Base-by-base conservation (phyloP, 1,140 invertebrate species). In the Aradophagus sp. region DNA sequence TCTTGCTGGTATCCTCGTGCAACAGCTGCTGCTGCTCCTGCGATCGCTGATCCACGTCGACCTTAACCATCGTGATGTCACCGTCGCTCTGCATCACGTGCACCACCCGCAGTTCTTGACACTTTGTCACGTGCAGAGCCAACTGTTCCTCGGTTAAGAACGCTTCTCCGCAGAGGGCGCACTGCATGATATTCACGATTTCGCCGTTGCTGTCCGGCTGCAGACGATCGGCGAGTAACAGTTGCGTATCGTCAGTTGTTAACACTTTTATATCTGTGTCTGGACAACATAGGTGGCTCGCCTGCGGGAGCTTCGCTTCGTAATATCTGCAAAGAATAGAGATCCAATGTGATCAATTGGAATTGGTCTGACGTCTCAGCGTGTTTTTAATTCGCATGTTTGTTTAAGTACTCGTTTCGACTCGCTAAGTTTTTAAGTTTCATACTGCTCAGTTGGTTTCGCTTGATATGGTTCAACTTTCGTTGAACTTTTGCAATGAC, bases 301-400 rank as follows among this genome's bases (percentile, higher is more conserved):
- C 50, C 36, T 67, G 19, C 50, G 58, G 61, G 61, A 77, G 73
- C 74, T 82, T 82, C 72, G 81, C 58, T 52, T 81, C 80, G 80
- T 75, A 82, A 78, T 80, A 85, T 85, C 84, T 85, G 84, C 39
- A 84, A 85, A 84, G 68, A 84, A 83, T 76, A 81, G 78, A 80
- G 75, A 83, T 73, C 81, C 73, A 77, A 74, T 69, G 70, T 48
- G 65, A 75, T 84, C 72, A 83, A 75, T 79, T 56, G 59, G 44
- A 59, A 19, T 32, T 36, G 23, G 36, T 16, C 38, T 72, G 20
- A 34, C 44, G 8, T 34, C 44, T 47, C 31, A 13, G 20, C 39
- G 14, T 23, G 15, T 17, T 31, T 17, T 19, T 32, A 10, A 32
- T 6, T 47, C 19, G 42, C 3, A 56, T 55, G 3, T 41, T 50